Evolutionary conservation across 2,113 vertebrate species (phyloP), one percentile per base, ranked within the genome.

Genomic region (Chroicocephalus ridibundus): DNA sequence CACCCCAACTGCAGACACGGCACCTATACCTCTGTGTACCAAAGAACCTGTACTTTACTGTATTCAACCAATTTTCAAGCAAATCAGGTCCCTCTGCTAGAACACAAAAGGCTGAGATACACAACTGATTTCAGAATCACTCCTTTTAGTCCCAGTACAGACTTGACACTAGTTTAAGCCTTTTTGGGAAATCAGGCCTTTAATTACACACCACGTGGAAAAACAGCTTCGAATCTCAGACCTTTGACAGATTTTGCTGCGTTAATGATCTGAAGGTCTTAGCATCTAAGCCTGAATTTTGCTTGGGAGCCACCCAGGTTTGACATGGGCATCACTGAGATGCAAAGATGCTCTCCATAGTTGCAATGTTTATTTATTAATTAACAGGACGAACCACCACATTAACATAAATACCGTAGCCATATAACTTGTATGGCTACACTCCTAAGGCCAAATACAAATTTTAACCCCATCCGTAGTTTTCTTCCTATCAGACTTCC

Each of bases 381-480:
- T 47, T 31, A 46, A 51, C 4, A 42, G 0, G 3, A 52, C 5
- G 78, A 31, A 51, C 5, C 15, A 76, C 12, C 11, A 16, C 22
- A 25, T 13, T 29, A 57, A 38, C 2, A 5, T 5, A 44, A 60
- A 47, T 8, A 57, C 44, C n/a, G 32, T 1, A 55, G 18, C 36
- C 36, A 36, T 4, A 2, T 17, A 40, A 42, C 11, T 58, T 46
- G 19, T 2, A 31, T 0, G 31, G 24, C 31, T 25, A 27, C 1
- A 32, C 13, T 78, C 5, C 42, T 27, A 38, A 49, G 18, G 17
- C 36, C 75, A 77, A 76, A 69, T 1, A 3, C 13, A 72, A 54
- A 11, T 13, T 82, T 52, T 46, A 77, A 65, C 14, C 4, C 5
- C 15, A 14, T 0, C 6, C 4, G 0, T 8, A 62, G 13, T 15